Evolutionary conservation across 53 echinoderm and acorn worm species (phyloP), one percentile per base, ranked within the genome.

Genomic region (Temnopleurus reevesii): DNA sequence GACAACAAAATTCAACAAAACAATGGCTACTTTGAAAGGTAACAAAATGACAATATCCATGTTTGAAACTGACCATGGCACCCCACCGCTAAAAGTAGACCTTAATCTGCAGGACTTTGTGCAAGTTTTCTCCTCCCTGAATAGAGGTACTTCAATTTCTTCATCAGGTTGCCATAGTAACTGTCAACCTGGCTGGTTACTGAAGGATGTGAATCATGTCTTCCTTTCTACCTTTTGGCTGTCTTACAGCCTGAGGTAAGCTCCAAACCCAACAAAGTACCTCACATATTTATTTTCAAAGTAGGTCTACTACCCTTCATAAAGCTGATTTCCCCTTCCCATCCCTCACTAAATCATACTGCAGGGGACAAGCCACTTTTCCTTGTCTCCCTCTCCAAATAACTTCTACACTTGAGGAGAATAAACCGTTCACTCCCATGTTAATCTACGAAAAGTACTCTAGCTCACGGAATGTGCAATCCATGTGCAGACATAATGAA

Each of bases 181-280:
- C 71, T 71, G 71, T 21, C 71, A 71, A 71, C 43, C 71, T 71
- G 71, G 19, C 23, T 41, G 71, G 71, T 71, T 36, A 71, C 36
- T 71, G 36, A 71, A 71, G 71, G 71, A 71, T 71, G 71, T 71
- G 71, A 71, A 71, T 71, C 71, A 71, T 36, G 71, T 71, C 71
- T 71, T 71, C 71, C 71, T 41, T 63, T 71, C 71, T 71, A 12
- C 36, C 71, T 41, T 71, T 71, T 71, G 71, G 71, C 71, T 71
- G 30, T 33, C 33, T n/a, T 63, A 31, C 63, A 4, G 63, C 30
- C 63, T 25, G 17, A 15, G 13, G 63, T 5, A 29, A 58, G 27
- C 23, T 26, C 10, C 57, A 31, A 33, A 28, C 29, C 33, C 61
- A 63, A 63, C 63, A 5, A 63, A 33, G 63, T 63, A 29, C 63